Conservation (phyloP, 1,140 invertebrate genomes). For the Micrasema longulum region DNA sequence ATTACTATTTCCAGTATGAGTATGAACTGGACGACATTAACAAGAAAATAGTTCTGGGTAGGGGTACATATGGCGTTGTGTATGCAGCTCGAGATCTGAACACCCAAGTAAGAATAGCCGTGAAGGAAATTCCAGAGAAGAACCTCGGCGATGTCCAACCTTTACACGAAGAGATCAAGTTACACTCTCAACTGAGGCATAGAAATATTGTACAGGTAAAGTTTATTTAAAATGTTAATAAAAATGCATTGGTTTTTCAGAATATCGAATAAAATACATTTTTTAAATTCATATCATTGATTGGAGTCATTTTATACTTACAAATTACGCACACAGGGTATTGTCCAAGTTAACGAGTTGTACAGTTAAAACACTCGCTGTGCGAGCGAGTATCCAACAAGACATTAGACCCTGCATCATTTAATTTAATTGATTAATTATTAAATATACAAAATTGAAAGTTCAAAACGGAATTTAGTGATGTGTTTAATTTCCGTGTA, state of each 20-base stretch:
- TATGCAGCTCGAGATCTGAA: conserved; percentile 94
- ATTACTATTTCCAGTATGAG: conserved; percentile 84
- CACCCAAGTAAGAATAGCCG: conserved; percentile 95
- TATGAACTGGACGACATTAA: conserved; percentile 95
- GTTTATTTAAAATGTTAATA: no score
- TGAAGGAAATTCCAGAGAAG: conserved; percentile 98
- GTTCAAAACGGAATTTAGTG: no score
- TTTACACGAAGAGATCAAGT: conserved; percentile 97
- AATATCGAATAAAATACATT: neutral
- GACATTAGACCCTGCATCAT: no score
- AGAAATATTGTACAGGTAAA: conserved; percentile 93
- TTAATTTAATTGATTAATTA: no score
- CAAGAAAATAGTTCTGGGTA: conserved; percentile 89
- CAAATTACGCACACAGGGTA: no score
- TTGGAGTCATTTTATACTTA: no score
- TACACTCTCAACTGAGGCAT: conserved; percentile 96
- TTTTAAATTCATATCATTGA: no score
- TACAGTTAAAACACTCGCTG: no score
- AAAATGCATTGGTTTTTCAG: neutral
- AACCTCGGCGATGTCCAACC: conserved; percentile 98
- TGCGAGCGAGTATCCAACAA: no score
- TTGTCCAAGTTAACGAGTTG: no score
- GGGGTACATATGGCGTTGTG: conserved; percentile 96
- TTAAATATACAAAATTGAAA: no score
- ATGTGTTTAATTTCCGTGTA: no score